Conservation (phyloP, 2,113 vertebrate genomes). For the Cyanocitta stelleri region DNA sequence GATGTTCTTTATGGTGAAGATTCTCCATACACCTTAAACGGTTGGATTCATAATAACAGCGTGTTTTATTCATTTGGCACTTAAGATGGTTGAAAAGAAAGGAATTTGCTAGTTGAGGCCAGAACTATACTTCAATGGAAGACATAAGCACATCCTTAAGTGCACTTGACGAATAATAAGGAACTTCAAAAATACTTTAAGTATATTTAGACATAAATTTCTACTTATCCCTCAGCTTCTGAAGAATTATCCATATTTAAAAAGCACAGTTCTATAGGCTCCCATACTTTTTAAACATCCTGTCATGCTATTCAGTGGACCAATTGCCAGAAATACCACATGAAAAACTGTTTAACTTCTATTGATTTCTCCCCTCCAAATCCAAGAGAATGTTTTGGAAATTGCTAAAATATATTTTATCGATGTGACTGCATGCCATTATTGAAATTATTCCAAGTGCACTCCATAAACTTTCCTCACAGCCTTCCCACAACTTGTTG, state of each 20-base stretch:
- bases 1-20: neutral
- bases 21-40: rapidly evolving
- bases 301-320: neutral
- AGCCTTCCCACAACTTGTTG: neutral
- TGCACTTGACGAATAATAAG: neutral
- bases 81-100: neutral
- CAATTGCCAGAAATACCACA: neutral
- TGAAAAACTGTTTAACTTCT: neutral
- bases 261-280: neutral
- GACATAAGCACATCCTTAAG: neutral
- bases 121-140: neutral
- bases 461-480: neutral
- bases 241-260: neutral
- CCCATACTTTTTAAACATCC: neutral
- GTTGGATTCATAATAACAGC: neutral
- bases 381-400: neutral
- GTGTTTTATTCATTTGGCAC: neutral
- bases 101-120: neutral
- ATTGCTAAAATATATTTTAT: neutral
- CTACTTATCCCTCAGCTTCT: neutral
- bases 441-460: neutral
- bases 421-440: neutral
- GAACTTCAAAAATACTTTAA: neutral
- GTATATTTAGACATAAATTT: neutral
- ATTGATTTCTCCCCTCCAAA: neutral